phyloP scores from a whole-genome alignment of 2,113 vertebrate species.

The Aramus guarauna region DNA sequence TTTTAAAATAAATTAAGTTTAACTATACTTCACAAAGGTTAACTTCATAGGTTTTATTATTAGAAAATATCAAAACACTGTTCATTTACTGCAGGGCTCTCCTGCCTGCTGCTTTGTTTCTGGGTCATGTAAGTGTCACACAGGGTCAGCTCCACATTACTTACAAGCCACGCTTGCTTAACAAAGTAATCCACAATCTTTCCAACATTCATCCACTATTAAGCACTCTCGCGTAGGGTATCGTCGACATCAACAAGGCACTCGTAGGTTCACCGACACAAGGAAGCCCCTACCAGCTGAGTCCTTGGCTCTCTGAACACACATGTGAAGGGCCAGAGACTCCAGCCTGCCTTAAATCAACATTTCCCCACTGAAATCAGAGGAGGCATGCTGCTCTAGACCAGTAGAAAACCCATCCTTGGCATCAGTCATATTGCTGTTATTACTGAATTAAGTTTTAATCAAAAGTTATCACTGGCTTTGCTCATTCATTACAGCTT shows the following conservation, averaged over 20 bases:
- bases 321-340: background rate
- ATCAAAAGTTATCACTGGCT: background rate
- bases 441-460: background rate
- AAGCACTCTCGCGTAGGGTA: background rate
- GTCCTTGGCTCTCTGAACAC: background rate
- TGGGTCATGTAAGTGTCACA: conserved; percentile 41
- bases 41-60: conserved; percentile 62
- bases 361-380: background rate
- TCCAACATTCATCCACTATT: background rate
- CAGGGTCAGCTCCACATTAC: conserved; percentile 58
- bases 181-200: conserved; percentile 51
- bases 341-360: background rate
- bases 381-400: background rate
- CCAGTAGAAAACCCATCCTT: background rate
- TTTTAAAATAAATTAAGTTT: conserved; percentile 63
- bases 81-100: conserved; percentile 47
- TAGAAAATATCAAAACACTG: conserved; percentile 61
- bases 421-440: accelerated
- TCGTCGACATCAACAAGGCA: background rate
- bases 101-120: conserved; percentile 59
- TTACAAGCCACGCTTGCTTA: conserved; percentile 51
- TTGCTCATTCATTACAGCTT: background rate
- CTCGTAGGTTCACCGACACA: background rate
- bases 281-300: background rate
- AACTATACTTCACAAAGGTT: conserved; percentile 51